Base-by-base conservation (phyloP, 2,888 invertebrate genomes). In the Amphiduros pacificus region DNA sequence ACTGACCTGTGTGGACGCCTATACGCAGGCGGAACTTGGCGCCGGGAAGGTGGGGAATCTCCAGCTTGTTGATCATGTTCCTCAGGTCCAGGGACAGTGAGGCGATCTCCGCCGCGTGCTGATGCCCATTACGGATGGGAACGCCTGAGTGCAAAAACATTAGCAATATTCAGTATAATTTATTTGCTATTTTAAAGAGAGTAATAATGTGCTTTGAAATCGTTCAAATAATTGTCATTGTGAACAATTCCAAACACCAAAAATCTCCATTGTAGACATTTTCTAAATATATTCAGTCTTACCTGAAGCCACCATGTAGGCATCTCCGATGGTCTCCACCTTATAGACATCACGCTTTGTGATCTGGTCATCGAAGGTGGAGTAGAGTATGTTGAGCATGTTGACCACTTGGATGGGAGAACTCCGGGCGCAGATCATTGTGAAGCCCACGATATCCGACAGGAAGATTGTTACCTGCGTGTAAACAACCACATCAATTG, bases 41-140 rank as follows among this genome's bases (percentile, higher is more conserved):
- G 6, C 74, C 73, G 20, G 75, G 74, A 11, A 74, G 65, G 55
- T 77, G 75, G 1, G 75, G 77, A 40, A 77, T 75, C 44, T 75
- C 75, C 57, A 75, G 64, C 32, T 70, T 69, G 17, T 71, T 72
- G 48, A 75, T 73, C 63, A 73, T 70, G 60, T 74, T 71, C 29
- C 73, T 60, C 1, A 77, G 68, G 55, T 77, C 74, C 49, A 75
- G 51, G 2, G 77, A 71, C 67, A 75, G 66, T 0, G 74, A 73
- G 9, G 70, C 74, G 5, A 77, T 73, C 68, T 77, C 74, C 2
- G 72, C 65, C 9, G 73, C 74, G 55, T 77, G 77, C 2, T 65
- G 68, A 20, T 68, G 67, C 1, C 74, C 75, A 60, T 77, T 77
- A 14, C 68, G 65, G n/a, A 68, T 70, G 6, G 77, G 77, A 4